These are phyloP conservation scores for Colletes gigas DNA, from an alignment of 1,140 invertebrate genomes.

Conservation along the genomic window DNA sequence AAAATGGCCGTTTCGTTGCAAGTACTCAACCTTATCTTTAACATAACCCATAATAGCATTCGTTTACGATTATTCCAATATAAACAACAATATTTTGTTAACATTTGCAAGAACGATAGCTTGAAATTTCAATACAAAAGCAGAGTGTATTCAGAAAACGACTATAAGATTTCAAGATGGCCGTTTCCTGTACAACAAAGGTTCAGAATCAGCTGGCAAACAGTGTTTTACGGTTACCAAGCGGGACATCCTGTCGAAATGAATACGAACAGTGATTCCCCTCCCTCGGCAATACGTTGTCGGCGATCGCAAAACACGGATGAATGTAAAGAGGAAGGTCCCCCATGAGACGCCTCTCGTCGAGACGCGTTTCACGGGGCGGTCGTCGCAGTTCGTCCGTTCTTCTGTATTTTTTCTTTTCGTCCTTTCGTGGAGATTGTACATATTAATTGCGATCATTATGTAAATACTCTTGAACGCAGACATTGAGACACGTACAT, in stretches of 20 bases:
- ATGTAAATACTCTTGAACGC: slow-evolving; percentile 67
- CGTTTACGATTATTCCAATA: too few species aligned
- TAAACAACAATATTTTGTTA: too few species aligned
- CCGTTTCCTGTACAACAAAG: too few species aligned
- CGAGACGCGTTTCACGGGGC: slow-evolving; percentile 22
- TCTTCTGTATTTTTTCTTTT: slow-evolving; percentile 52
- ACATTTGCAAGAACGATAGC: too few species aligned
- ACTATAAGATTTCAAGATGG: too few species aligned
- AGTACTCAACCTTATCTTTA: too few species aligned
- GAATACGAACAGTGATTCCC: slow-evolving; percentile 20
- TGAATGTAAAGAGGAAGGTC: slow-evolving; percentile 2
- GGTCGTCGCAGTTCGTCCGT: slow-evolving; percentile 48
- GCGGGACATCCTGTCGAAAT: slow-evolving; percentile 6
- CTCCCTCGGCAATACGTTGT: slow-evolving; percentile 30
- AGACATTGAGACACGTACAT: slow-evolving; percentile 31
- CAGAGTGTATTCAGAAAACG: too few species aligned
- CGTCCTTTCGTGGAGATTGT: slow-evolving; percentile 62
- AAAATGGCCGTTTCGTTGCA: too few species aligned
- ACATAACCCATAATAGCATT: too few species aligned
- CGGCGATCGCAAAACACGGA: slow-evolving; percentile 24
- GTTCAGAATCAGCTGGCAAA: background rate
- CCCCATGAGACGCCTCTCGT: slow-evolving; percentile 7
- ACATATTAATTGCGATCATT: slow-evolving; percentile 71
- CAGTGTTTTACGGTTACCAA: background rate
- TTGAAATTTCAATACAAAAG: too few species aligned